phyloP scores from a whole-genome alignment of 2,113 vertebrate genomes.

The Hepsetus odoe region DNA sequence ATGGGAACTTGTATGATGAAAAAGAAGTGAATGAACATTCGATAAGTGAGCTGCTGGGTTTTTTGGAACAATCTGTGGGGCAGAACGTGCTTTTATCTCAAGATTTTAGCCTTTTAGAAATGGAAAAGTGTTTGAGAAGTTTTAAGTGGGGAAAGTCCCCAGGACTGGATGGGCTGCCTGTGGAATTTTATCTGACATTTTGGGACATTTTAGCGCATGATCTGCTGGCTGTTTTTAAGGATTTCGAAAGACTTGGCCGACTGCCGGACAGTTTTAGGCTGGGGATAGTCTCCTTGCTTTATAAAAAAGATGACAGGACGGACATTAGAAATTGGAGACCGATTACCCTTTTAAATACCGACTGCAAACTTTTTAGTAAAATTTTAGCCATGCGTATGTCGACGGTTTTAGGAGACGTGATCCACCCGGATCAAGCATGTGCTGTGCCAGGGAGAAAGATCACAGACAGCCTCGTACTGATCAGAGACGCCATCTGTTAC shows the following conservation, averaged over 20 bases:
- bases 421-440: constrained; percentile 50
- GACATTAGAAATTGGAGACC: constrained; percentile 46
- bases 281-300: not conserved
- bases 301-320: constrained; percentile 35
- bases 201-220: too few species aligned
- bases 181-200: constrained; percentile 12
- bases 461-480: constrained; percentile 47
- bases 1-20: not conserved
- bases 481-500: constrained; percentile 47
- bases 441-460: constrained; percentile 44
- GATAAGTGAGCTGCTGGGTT: not conserved
- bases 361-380: constrained; percentile 44
- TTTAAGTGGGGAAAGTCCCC: constrained; percentile 3
- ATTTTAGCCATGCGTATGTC: constrained; percentile 3
- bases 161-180: not conserved
- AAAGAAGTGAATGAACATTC: not conserved
- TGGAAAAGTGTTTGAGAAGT: not conserved
- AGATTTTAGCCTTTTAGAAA: constrained; percentile 18
- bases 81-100: not conserved
- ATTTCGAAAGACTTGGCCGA: not conserved
- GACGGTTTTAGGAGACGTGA: constrained; percentile 42
- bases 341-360: constrained; percentile 26
- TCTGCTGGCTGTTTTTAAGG: constrained; percentile 41
- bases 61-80: not conserved
- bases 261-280: constrained; percentile 30